Percentiles rank a stretch among this genome's conserved stretches.
Evolutionary conservation across 2,113 vertebrate genomes (phyloP).

Genomic region (Okapia johnstoni): DNA sequence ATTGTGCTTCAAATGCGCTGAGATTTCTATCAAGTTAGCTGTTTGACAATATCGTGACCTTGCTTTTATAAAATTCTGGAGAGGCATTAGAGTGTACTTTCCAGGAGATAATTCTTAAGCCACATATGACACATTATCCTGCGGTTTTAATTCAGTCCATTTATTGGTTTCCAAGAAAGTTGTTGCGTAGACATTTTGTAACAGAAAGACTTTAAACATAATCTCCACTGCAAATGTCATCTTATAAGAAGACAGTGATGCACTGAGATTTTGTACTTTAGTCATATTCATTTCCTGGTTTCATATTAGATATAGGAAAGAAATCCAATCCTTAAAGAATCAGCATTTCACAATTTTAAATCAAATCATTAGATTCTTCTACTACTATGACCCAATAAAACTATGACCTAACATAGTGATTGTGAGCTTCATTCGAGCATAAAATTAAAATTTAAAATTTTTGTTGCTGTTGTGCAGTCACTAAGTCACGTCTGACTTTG

Average conservation of each 20-base stretch:
- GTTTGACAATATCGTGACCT: not conserved
- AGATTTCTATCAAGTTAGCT: not conserved
- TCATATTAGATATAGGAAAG: not conserved
- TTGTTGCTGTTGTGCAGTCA: not conserved
- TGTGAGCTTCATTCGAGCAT: not conserved
- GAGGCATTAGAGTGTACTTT: not conserved
- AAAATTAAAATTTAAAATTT: not conserved
- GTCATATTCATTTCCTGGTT: not conserved
- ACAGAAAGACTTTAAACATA: not conserved
- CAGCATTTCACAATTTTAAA: not conserved
- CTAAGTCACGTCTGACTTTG: not conserved
- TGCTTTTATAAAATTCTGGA: not conserved
- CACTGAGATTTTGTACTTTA: not conserved
- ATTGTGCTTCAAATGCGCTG: not conserved
- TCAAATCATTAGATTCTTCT: not conserved
- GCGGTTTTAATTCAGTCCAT: not conserved
- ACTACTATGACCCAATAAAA: not conserved
- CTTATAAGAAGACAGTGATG: not conserved
- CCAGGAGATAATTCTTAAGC: not conserved
- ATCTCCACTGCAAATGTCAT: not conserved
- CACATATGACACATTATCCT: not conserved
- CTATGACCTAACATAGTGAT: not conserved
- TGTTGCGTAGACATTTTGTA: not conserved
- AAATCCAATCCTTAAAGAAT: not conserved
- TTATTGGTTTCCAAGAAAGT: not conserved